phyloP scores from a whole-genome alignment of 2,888 invertebrate species.

The Agriopis aurantiaria region DNA sequence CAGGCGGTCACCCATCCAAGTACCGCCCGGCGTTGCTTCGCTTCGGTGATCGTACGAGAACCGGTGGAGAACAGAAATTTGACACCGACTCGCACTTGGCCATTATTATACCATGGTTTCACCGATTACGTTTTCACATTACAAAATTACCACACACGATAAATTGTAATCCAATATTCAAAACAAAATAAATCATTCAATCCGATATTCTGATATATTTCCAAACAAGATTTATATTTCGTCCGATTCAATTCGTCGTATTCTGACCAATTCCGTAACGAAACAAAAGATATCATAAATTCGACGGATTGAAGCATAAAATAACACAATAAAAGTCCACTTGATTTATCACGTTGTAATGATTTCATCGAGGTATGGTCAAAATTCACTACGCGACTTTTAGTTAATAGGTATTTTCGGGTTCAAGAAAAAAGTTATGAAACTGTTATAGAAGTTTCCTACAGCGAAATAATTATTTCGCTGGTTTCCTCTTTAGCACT shows the following conservation, averaged over 20 bases:
- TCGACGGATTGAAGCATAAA: not conserved
- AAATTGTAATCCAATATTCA: constrained; percentile 5
- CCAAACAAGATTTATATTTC: constrained; percentile 10
- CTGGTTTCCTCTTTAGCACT: too few relatives aligned
- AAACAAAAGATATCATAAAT: constrained; percentile 18
- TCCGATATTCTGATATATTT: constrained; percentile 11
- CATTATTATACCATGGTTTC: too few relatives aligned
- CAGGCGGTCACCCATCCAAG: too few relatives aligned
- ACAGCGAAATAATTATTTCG: too few relatives aligned
- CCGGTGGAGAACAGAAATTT: too few relatives aligned
- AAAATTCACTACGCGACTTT: not conserved
- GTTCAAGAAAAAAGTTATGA: too few relatives aligned
- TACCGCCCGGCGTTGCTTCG: too few relatives aligned
- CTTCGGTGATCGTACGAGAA: too few relatives aligned
- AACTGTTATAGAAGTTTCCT: too few relatives aligned
- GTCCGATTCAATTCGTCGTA: not conserved
- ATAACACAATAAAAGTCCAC: constrained; percentile 5
- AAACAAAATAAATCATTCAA: constrained; percentile 16
- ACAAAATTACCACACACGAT: constrained; percentile 14
- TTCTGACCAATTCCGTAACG: constrained; percentile 6
- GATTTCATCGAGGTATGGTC: constrained; percentile 5
- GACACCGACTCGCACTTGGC: too few relatives aligned
- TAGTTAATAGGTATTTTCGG: too few relatives aligned
- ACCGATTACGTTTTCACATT: too few relatives aligned
- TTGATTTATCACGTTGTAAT: constrained; percentile 20